Evolutionary conservation across 1,140 invertebrate species (phyloP).

Genomic region (Oncopodura yosiiana): DNA sequence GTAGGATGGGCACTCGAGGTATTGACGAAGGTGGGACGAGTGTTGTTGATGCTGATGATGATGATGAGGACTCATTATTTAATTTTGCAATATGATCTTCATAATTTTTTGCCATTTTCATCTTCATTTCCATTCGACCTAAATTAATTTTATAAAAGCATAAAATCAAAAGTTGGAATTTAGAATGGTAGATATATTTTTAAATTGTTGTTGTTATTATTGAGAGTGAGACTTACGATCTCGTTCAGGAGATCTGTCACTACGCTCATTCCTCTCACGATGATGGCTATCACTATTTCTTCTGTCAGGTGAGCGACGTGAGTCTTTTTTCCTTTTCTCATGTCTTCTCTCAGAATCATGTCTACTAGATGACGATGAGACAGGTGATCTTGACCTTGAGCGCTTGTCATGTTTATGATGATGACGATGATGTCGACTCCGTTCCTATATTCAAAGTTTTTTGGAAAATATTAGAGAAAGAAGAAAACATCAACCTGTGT

Average conservation of each 20-base stretch:
- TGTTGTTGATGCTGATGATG: not conserved
- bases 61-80: no score
- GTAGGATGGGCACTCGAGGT: not conserved
- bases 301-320: slow-evolving; percentile 13
- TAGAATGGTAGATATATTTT: no score
- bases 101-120: slow-evolving; percentile 21
- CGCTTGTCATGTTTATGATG: not conserved
- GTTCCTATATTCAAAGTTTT: no score
- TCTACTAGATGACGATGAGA: not conserved
- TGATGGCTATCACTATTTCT: slow-evolving; percentile 15
- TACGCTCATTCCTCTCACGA: slow-evolving; percentile 18
- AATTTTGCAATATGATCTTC: slow-evolving; percentile 25
- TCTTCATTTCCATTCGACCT: slow-evolving; percentile 17
- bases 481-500: no score
- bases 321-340: not conserved
- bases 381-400: slow-evolving; percentile 10
- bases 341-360: not conserved
- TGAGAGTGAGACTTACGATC: not conserved
- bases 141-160: not conserved
- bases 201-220: no score
- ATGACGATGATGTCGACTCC: slow-evolving; percentile 5
- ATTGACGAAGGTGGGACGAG: not conserved
- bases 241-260: not conserved
- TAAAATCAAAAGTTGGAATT: not conserved
- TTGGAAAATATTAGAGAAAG: no score